These are phyloP conservation scores for Drosophila sp. DNA, from an alignment of 1,140 invertebrate genomes.

Conservation along the genomic window DNA sequence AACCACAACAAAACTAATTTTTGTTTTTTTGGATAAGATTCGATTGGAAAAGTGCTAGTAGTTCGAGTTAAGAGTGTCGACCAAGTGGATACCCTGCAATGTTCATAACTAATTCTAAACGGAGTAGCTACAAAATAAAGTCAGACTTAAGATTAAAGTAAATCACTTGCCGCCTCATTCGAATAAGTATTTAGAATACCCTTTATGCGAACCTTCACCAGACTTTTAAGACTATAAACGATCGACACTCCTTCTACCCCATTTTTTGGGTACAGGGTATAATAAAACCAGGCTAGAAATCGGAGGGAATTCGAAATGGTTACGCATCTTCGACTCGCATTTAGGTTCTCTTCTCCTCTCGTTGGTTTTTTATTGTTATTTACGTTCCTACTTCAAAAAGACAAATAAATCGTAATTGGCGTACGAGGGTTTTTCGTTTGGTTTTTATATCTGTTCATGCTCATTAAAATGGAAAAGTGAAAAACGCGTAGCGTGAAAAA, in stretches of 20 bases:
- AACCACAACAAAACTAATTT: constrained; percentile 42
- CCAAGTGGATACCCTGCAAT: not conserved
- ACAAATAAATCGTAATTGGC: constrained; percentile 81
- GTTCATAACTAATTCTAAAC: too few species aligned
- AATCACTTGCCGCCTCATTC: too few species aligned
- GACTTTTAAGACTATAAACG: too few species aligned
- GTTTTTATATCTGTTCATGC: constrained; percentile 57
- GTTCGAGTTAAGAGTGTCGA: not conserved
- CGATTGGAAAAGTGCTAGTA: constrained; percentile 28
- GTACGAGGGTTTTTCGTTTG: constrained; percentile 68
- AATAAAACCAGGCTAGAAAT: not conserved
- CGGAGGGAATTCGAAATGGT: constrained; percentile 15
- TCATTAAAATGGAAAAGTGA: constrained; percentile 70
- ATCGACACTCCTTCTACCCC: not conserved
- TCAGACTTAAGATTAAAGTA: too few species aligned
- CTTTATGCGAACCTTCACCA: too few species aligned
- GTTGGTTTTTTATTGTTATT: constrained; percentile 37
- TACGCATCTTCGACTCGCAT: constrained; percentile 11
- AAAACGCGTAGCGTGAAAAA: constrained; percentile 63
- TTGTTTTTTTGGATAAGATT: constrained; percentile 58
- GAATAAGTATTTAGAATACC: too few species aligned
- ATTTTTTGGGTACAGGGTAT: not conserved
- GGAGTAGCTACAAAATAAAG: too few species aligned
- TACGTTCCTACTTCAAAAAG: constrained; percentile 67
- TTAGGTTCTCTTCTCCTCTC: constrained; percentile 6